phyloP scores from a whole-genome alignment of 1,140 invertebrate species.

The Pantala flavescens region DNA sequence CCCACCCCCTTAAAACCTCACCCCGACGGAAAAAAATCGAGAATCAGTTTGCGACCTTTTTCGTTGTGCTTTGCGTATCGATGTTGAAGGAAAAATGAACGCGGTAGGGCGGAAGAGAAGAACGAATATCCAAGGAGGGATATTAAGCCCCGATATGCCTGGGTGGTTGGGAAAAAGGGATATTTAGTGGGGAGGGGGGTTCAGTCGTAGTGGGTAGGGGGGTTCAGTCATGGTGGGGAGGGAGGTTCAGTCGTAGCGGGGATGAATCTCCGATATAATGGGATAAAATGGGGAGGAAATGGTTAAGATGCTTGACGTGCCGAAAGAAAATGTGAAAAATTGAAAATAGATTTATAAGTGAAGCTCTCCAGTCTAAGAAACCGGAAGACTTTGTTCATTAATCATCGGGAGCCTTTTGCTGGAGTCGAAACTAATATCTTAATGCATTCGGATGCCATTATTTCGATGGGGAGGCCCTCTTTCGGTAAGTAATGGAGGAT shows the following conservation, averaged over 20 bases:
- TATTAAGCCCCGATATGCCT: too few species aligned
- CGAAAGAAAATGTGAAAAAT: neutral
- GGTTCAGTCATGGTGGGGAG: neutral
- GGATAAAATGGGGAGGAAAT: neutral
- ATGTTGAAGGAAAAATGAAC: too few species aligned
- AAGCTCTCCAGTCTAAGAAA: neutral
- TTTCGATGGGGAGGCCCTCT: neutral
- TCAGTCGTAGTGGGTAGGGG: neutral
- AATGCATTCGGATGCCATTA: conserved; percentile 1
- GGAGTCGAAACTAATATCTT: neutral
- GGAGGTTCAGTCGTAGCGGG: neutral
- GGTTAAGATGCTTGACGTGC: neutral
- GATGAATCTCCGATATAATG: neutral
- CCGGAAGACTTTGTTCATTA: conserved; percentile 1
- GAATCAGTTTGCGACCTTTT: too few species aligned
- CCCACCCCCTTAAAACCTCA: too few species aligned
- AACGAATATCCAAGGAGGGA: too few species aligned
- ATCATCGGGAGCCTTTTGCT: neutral
- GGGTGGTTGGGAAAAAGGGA: too few species aligned
- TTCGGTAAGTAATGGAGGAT: too few species aligned
- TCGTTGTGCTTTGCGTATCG: too few species aligned
- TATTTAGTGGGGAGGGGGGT: neutral
- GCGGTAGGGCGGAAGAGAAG: too few species aligned
- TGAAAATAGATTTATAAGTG: conserved; percentile 4
- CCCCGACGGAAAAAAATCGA: too few species aligned